phyloP scores from a whole-genome alignment of 2,113 vertebrate genomes.

The Nycticebus coucang region DNA sequence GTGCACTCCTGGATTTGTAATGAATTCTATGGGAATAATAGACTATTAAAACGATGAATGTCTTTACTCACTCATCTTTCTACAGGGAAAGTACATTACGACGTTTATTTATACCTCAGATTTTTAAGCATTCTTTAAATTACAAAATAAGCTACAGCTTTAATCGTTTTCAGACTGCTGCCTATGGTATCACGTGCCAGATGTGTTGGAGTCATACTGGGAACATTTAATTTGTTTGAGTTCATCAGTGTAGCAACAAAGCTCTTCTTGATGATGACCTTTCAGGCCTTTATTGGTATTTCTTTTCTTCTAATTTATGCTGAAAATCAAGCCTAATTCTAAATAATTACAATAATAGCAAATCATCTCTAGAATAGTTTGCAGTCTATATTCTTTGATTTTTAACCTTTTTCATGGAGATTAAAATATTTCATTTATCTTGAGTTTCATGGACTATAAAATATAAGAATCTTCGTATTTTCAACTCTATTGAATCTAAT shows the following conservation, averaged over 20 bases:
- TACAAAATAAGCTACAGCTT: background rate
- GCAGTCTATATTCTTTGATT: background rate
- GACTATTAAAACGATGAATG: background rate
- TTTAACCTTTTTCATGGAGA: background rate
- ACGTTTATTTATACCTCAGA: background rate
- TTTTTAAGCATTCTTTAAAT: background rate
- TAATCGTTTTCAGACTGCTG: background rate
- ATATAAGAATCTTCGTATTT: background rate
- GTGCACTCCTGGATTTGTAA: background rate
- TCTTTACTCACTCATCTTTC: background rate
- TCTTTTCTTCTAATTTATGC: background rate
- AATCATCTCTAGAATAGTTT: background rate
- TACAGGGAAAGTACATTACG: background rate
- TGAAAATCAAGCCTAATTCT: background rate
- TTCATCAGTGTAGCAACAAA: background rate
- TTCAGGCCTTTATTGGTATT: background rate
- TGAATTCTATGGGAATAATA: background rate
- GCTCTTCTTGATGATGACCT: background rate
- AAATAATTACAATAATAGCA: background rate
- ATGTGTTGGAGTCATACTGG: no score
- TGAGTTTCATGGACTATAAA: background rate
- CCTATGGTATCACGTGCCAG: background rate
- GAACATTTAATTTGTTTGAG: background rate
- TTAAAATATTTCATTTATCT: background rate
- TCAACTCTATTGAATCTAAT: background rate